Conservation (phyloP, 2,888 invertebrate genomes). For the Ischnura elegans region DNA sequence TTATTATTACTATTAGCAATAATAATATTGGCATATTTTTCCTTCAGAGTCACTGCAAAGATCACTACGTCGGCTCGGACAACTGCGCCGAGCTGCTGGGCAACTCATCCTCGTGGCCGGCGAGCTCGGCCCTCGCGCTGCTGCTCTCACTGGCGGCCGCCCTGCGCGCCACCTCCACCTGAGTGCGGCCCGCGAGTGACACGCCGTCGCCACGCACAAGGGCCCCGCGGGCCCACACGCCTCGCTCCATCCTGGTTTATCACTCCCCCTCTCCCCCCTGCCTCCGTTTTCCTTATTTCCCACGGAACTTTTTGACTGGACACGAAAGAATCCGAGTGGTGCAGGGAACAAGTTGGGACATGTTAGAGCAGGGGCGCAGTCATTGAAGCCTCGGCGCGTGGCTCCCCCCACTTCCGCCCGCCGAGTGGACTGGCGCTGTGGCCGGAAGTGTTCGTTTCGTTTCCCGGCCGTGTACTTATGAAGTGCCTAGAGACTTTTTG, state of each 20-base stretch:
- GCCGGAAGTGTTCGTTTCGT: constrained; percentile 55
- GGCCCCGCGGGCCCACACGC: constrained; percentile 11
- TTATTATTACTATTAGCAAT: too few species aligned
- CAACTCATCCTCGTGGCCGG: not conserved
- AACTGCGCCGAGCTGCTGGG: not conserved
- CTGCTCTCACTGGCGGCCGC: not conserved
- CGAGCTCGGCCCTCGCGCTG: not conserved
- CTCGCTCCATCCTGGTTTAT: not conserved
- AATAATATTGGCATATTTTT: constrained; percentile 10
- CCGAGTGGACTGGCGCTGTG: constrained; percentile 5
- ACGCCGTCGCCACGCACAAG: not conserved
- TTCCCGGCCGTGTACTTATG: constrained; percentile 66
- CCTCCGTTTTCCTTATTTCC: constrained; percentile 57
- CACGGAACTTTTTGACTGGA: constrained; percentile 38
- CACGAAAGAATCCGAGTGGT: constrained; percentile 50
- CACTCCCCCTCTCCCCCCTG: not conserved
- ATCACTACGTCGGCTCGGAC: constrained; percentile 43
- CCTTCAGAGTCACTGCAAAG: constrained; percentile 45
- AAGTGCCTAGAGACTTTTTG: constrained; percentile 65
- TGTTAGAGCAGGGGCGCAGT: not conserved
- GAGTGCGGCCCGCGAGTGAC: not conserved
- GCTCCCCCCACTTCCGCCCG: not conserved
- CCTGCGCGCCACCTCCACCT: not conserved
- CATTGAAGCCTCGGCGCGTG: constrained; percentile 44
- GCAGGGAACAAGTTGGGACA: constrained; percentile 57